Evolutionary conservation across 2,888 invertebrate species (phyloP).

Genomic region (Callosobruchus maculatus): DNA sequence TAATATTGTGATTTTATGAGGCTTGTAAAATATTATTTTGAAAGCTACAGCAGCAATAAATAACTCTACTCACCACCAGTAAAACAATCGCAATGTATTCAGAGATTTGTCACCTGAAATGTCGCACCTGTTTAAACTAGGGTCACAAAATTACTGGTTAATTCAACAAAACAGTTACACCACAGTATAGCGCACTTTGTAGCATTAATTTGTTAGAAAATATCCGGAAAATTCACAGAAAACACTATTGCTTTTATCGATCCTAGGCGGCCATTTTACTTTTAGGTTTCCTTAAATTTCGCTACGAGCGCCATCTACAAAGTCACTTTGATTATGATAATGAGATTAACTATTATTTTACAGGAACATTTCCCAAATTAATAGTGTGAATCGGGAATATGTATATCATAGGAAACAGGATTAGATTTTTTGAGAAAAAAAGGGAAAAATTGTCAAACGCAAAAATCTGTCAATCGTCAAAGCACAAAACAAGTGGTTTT

Average conservation of each 20-base stretch:
- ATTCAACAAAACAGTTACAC: slow-evolving; percentile 18
- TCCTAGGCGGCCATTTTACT: slow-evolving; percentile 41
- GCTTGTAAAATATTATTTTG: neutral
- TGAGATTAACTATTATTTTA: too few relatives aligned
- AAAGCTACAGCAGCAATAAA: neutral
- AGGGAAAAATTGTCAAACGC: too few relatives aligned
- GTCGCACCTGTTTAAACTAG: slow-evolving; percentile 1
- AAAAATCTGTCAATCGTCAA: too few relatives aligned
- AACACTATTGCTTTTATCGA: slow-evolving; percentile 41
- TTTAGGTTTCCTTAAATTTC: slow-evolving; percentile 24
- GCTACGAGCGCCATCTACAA: slow-evolving; percentile 17
- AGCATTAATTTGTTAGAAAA: slow-evolving; percentile 27
- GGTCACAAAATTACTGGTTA: slow-evolving; percentile 12
- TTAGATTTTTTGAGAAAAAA: too few relatives aligned
- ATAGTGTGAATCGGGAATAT: too few relatives aligned
- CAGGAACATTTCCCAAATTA: too few relatives aligned
- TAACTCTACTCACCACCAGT: slow-evolving; percentile 32
- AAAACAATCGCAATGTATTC: slow-evolving; percentile 39
- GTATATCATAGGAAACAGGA: too few relatives aligned
- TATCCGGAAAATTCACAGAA: slow-evolving; percentile 31
- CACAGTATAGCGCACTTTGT: slow-evolving; percentile 13
- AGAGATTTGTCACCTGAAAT: slow-evolving; percentile 13
- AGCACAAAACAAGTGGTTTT: too few relatives aligned
- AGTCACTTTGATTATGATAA: neutral
- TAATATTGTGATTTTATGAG: neutral